Conservation (phyloP, 2,888 invertebrate species). For the Elmis aenea region DNA sequence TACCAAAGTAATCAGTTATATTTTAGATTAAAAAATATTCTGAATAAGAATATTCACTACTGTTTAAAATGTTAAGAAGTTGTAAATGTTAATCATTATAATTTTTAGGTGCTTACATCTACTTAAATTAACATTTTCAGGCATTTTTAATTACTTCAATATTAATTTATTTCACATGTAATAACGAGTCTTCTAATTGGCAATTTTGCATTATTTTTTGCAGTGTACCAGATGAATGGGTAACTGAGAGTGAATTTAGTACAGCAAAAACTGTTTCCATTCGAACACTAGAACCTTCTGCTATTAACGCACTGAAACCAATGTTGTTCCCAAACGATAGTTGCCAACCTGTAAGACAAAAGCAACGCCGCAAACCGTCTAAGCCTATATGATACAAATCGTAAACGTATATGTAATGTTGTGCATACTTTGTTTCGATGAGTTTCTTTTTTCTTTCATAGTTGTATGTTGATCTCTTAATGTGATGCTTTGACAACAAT, state of each 20-base stretch:
- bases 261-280: conserved; percentile 59
- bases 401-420: neutral
- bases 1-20: too few relatives aligned
- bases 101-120: too few relatives aligned
- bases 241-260: conserved; percentile 65
- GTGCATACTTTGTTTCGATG: neutral
- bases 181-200: too few relatives aligned
- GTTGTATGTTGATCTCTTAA: neutral
- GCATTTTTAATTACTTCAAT: neutral
- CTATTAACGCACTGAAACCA: conserved; percentile 52
- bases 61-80: too few relatives aligned
- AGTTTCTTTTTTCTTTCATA: neutral
- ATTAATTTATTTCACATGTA: conserved; percentile 1
- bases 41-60: too few relatives aligned
- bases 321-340: conserved; percentile 45
- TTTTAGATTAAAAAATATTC: too few relatives aligned
- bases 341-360: conserved; percentile 38
- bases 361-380: conserved; percentile 41
- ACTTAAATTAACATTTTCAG: too few relatives aligned
- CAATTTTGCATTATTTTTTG: too few relatives aligned
- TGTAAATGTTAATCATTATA: too few relatives aligned
- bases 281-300: conserved; percentile 47
- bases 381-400: conserved; percentile 24
- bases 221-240: conserved; percentile 85
- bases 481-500: too few relatives aligned